These are phyloP conservation scores for Athrips mouffetella DNA, from an alignment of 2,888 invertebrate species.

Conservation along the genomic window DNA sequence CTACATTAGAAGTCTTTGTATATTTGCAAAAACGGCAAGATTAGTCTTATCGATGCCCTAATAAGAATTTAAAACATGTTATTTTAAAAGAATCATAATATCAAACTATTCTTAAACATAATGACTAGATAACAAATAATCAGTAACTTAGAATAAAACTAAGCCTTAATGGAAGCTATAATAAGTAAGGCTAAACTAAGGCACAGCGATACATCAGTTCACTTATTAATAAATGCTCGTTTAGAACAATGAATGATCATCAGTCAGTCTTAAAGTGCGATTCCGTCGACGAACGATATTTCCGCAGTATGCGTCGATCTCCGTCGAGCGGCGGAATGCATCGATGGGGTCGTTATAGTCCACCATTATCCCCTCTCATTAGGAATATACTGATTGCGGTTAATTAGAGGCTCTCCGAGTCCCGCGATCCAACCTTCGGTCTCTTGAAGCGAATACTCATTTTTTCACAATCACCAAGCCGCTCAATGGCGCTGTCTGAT, in stretches of 20 bases:
- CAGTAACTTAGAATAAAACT: conserved; percentile 40
- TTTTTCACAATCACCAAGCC: conserved; percentile 74
- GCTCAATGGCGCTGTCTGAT: conserved; percentile 71
- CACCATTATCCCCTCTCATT: conserved; percentile 76
- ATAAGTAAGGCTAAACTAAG: conserved; percentile 61
- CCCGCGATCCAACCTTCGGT: conserved; percentile 60
- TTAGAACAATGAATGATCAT: conserved; percentile 26
- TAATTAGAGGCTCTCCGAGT: conserved; percentile 72
- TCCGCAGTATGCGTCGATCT: conserved; percentile 56
- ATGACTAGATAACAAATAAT: conserved; percentile 73
- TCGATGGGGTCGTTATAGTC: conserved; percentile 73
- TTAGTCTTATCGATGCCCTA: neutral
- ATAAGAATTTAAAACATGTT: neutral
- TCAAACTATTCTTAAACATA: conserved; percentile 50
- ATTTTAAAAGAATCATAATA: neutral
- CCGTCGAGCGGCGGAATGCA: conserved; percentile 65
- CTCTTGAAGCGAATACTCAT: conserved; percentile 66
- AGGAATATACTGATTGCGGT: conserved; percentile 78
- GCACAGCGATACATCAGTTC: conserved; percentile 68
- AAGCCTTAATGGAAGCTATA: conserved; percentile 52
- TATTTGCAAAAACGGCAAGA: conserved; percentile 24
- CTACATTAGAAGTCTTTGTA: conserved; percentile 68
- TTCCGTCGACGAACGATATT: conserved; percentile 65
- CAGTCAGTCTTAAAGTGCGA: conserved; percentile 63
- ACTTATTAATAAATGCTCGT: conserved; percentile 59